Percentiles rank a stretch among this genome's conserved stretches.
Evolutionary conservation across 2,797 vertebrate genomes (phyloP).

Genomic region (Buceros bicornis): DNA sequence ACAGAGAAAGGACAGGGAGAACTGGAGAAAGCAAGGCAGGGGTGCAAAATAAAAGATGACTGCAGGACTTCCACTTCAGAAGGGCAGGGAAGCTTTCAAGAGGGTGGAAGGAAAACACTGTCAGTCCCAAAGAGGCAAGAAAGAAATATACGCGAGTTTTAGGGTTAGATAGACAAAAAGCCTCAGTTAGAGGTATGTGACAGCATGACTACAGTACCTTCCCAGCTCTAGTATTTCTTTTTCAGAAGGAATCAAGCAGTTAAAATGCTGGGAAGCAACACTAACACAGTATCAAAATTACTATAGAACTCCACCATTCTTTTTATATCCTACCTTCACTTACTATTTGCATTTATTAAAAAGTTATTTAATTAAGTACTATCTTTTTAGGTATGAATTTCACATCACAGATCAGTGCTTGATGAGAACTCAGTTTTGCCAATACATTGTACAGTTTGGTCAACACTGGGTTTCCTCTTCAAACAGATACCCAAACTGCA

Average conservation of each 20-base stretch:
- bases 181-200: neutral
- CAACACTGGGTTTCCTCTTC: neutral
- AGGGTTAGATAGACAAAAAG: neutral
- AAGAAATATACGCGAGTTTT: neutral
- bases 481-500: neutral
- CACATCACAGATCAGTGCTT: neutral
- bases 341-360: neutral
- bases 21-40: conserved; percentile 4
- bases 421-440: neutral
- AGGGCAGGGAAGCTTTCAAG: neutral
- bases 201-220: neutral
- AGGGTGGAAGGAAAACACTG: neutral
- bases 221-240: neutral
- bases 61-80: neutral
- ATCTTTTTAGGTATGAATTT: neutral
- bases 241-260: neutral
- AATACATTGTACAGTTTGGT: neutral
- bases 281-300: neutral
- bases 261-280: neutral
- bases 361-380: neutral
- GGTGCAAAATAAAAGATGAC: neutral
- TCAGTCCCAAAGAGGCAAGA: neutral
- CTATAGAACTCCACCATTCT: neutral
- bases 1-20: conserved; percentile 36
- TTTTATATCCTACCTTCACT: neutral